Conservation (phyloP, 2,113 vertebrate genomes). For the Notarius lentiginosus region DNA sequence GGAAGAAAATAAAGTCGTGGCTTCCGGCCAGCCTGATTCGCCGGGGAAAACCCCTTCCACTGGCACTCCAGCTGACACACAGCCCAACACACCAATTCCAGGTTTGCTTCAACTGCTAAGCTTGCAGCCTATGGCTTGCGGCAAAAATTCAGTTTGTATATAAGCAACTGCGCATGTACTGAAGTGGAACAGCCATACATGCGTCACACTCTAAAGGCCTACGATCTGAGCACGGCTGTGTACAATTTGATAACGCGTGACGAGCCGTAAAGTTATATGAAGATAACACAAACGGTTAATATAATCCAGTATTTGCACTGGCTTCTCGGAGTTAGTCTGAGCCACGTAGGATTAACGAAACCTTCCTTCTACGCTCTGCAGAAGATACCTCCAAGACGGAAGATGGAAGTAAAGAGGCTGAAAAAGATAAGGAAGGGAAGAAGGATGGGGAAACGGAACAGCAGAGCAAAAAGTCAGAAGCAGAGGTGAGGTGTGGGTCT, state of each 20-base stretch:
- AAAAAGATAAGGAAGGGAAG: conserved; percentile 68
- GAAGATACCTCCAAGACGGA: conserved; percentile 69
- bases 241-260: background rate
- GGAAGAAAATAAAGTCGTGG: conserved; percentile 83
- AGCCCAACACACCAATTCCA: conserved; percentile 91
- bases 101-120: conserved; percentile 56
- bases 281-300: background rate
- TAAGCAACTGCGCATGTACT: background rate
- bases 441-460: conserved; percentile 69
- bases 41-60: conserved; percentile 79
- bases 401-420: conserved; percentile 59
- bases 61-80: conserved; percentile 90
- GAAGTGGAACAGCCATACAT: background rate
- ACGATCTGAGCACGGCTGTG: background rate
- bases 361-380: background rate
- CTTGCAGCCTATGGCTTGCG: background rate
- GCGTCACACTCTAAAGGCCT: background rate
- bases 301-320: background rate
- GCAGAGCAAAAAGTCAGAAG: conserved; percentile 64
- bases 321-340: background rate
- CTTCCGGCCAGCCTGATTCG: conserved; percentile 73
- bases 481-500: conserved; percentile 60
- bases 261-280: background rate
- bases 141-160: too few relatives aligned
- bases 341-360: background rate